Conservation (phyloP, 2,888 invertebrate genomes). For the Agriopis aurantiaria region DNA sequence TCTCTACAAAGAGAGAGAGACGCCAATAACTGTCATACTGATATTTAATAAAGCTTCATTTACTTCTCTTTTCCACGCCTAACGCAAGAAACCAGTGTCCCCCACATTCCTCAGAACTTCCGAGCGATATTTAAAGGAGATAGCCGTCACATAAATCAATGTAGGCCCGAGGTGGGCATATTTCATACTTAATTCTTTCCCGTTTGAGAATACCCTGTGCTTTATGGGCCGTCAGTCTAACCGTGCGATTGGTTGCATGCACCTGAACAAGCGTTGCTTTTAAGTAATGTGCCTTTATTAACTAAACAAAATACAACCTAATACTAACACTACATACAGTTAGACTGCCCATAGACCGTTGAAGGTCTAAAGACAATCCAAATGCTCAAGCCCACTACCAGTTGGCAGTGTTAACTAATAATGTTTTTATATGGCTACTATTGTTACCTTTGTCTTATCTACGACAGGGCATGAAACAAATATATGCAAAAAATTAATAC, state of each 20-base stretch:
- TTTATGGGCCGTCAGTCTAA: slow-evolving; percentile 75
- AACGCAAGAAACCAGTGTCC: slow-evolving; percentile 45
- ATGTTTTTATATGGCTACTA: slow-evolving; percentile 41
- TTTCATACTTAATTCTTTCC: slow-evolving; percentile 86
- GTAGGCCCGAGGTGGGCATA: slow-evolving; percentile 79
- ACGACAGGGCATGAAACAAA: too few relatives aligned
- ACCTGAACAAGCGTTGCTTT: slow-evolving; percentile 59
- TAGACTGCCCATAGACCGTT: too few relatives aligned
- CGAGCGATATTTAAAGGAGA: slow-evolving; percentile 67
- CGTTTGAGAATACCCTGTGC: slow-evolving; percentile 64
- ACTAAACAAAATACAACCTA: too few relatives aligned
- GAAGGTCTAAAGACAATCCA: too few relatives aligned
- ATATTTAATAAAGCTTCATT: neutral
- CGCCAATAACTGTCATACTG: neutral
- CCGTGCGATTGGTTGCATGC: slow-evolving; percentile 57
- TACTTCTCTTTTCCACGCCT: neutral
- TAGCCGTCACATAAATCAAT: slow-evolving; percentile 81
- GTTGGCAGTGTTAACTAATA: too few relatives aligned
- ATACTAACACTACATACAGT: too few relatives aligned
- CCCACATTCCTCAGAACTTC: slow-evolving; percentile 49
- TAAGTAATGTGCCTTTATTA: too few relatives aligned
- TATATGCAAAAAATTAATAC: too few relatives aligned
- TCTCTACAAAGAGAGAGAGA: neutral
- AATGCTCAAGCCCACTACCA: too few relatives aligned
- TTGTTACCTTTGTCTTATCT: slow-evolving; percentile 22